phyloP scores from a whole-genome alignment of 2,888 invertebrate genomes.

The Cryptus armator region DNA sequence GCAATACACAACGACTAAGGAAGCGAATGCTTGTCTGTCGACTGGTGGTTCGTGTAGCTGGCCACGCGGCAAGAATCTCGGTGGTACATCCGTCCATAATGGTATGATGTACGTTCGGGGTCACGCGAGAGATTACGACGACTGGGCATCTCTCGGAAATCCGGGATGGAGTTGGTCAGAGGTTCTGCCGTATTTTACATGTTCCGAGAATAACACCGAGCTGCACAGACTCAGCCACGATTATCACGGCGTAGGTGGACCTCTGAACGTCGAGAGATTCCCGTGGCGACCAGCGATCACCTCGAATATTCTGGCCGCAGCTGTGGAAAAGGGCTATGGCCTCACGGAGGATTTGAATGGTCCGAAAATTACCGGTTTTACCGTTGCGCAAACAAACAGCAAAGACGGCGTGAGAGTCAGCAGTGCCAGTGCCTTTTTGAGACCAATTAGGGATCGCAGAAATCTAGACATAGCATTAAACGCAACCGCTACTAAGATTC shows the following conservation, averaged over 20 bases:
- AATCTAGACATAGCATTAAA: constrained; percentile 89
- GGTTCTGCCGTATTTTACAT: constrained; percentile 90
- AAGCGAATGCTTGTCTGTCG: constrained; percentile 87
- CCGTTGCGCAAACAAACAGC: constrained; percentile 88
- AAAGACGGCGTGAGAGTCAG: constrained; percentile 88
- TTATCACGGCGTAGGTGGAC: constrained; percentile 88
- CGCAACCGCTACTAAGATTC: constrained; percentile 87
- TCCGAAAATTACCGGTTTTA: constrained; percentile 88
- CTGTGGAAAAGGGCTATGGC: constrained; percentile 88
- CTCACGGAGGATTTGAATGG: constrained; percentile 89
- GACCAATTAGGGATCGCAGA: constrained; percentile 86
- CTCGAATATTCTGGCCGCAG: constrained; percentile 88
- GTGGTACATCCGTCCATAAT: constrained; percentile 91
- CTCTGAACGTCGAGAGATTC: constrained; percentile 88
- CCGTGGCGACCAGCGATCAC: constrained; percentile 88
- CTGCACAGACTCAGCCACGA: constrained; percentile 87
- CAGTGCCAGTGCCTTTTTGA: constrained; percentile 88
- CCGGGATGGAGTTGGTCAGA: constrained; percentile 93
- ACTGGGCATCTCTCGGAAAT: constrained; percentile 91
- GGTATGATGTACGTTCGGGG: constrained; percentile 95
- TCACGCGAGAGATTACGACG: constrained; percentile 90
- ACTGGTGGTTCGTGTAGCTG: constrained; percentile 87
- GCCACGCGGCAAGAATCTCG: constrained; percentile 91
- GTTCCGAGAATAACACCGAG: constrained; percentile 89
- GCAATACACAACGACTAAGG: constrained; percentile 89